These are phyloP conservation scores for Carcina quercana DNA, from an alignment of 2,888 invertebrate genomes.

Conservation along the genomic window DNA sequence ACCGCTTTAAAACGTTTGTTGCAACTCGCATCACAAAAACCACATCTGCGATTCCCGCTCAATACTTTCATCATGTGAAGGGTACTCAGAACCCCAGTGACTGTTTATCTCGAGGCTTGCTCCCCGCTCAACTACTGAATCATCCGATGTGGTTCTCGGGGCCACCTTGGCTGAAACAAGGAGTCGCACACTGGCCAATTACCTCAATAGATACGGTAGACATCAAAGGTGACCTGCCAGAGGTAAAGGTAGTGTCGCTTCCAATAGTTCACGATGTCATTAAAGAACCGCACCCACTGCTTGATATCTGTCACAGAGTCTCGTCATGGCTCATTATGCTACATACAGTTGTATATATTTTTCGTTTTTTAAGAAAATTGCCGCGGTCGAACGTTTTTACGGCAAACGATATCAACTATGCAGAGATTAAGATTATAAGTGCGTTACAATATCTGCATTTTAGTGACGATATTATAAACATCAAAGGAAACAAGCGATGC, in stretches of 20 bases:
- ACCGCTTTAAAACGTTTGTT: conserved; percentile 7
- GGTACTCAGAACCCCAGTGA: conserved; percentile 9
- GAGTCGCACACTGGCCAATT: not conserved
- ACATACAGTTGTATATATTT: conserved; percentile 9
- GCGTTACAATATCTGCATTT: conserved; percentile 11
- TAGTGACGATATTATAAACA: conserved; percentile 9
- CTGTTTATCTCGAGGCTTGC: conserved; percentile 14
- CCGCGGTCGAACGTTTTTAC: conserved; percentile 5
- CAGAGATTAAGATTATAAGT: conserved; percentile 12
- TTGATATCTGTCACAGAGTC: too few species aligned
- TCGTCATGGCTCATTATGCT: conserved; percentile 8
- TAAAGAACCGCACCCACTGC: too few species aligned
- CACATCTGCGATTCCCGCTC: conserved; percentile 7
- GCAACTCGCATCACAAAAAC: conserved; percentile 9
- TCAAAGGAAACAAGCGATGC: conserved; percentile 9
- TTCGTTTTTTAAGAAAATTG: conserved; percentile 2
- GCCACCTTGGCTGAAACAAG: conserved; percentile 9
- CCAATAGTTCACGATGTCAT: too few species aligned
- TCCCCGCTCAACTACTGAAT: conserved; percentile 3
- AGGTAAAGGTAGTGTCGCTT: too few species aligned
- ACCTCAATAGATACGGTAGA: not conserved
- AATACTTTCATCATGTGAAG: conserved; percentile 9
- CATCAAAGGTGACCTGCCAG: conserved; percentile 3
- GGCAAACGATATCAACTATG: conserved; percentile 5
- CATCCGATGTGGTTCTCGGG: conserved; percentile 18